Conservation (phyloP, 2,113 vertebrate species). For the Brachirus orientalis region DNA sequence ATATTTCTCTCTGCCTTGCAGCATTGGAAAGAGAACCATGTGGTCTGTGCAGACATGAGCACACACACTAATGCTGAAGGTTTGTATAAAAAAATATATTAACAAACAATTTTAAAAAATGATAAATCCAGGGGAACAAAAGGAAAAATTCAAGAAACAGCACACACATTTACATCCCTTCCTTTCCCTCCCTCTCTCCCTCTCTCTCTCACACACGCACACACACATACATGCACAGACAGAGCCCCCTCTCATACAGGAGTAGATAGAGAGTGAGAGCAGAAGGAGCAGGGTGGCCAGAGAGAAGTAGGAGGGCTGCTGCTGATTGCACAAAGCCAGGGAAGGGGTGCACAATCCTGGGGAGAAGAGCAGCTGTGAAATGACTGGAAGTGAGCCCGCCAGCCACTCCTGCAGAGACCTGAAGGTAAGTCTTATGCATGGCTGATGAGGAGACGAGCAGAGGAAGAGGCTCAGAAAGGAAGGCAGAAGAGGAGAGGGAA, state of each 20-base stretch:
- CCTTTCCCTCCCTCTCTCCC: conserved; percentile 35
- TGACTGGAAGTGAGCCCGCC: conserved; percentile 74
- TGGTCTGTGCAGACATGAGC: background rate
- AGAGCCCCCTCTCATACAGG: conserved; percentile 66
- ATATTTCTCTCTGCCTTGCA: conserved; percentile 34
- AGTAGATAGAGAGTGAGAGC: conserved; percentile 73
- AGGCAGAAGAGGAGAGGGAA: conserved; percentile 26
- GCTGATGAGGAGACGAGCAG: conserved; percentile 25
- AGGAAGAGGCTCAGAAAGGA: conserved; percentile 28
- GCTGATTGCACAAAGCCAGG: conserved; percentile 70
- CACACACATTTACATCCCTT: conserved; percentile 52
- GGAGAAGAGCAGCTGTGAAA: conserved; percentile 72
- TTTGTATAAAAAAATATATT: conserved; percentile 24
- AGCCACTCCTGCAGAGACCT: conserved; percentile 76
- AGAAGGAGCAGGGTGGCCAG: conserved; percentile 71
- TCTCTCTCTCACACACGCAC: conserved; percentile 20
- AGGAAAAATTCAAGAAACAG: conserved; percentile 30
- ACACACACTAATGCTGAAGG: conserved; percentile 8
- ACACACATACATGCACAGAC: conserved; percentile 36
- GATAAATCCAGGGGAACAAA: conserved; percentile 59
- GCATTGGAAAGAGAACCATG: conserved; percentile 43
- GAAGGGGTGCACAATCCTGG: conserved; percentile 69
- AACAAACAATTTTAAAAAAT: conserved; percentile 18
- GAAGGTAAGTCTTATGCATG: conserved; percentile 74
- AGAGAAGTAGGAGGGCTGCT: conserved; percentile 63